Evolutionary conservation across 2,113 vertebrate genomes (phyloP).

Genomic region (Paramisgurnus dabryanus): DNA sequence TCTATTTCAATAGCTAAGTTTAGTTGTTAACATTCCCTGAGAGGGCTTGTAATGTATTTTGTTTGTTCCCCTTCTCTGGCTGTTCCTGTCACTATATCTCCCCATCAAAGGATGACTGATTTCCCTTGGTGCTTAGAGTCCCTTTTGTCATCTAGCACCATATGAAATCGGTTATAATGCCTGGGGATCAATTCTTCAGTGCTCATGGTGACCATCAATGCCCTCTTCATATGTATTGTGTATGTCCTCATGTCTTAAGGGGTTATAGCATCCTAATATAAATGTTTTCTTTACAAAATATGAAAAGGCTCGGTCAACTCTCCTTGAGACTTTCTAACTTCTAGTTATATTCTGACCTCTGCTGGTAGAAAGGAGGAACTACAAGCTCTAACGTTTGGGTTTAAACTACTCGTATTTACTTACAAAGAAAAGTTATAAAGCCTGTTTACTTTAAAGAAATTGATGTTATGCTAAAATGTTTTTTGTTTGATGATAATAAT

Average conservation of each 20-base stretch:
- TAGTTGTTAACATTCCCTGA: background rate
- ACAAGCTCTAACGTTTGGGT: background rate
- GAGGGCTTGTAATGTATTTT: constrained; percentile 23
- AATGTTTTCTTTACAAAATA: background rate
- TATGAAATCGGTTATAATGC: constrained; percentile 99
- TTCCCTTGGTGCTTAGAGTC: constrained; percentile 98
- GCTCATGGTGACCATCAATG: background rate
- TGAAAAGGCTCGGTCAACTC: background rate
- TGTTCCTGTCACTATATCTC: constrained; percentile 55
- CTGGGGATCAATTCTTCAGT: constrained; percentile 77
- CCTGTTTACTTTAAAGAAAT: no score
- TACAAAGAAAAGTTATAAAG: no score
- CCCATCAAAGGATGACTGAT: constrained; percentile 97
- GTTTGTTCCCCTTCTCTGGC: background rate
- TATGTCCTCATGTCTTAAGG: background rate
- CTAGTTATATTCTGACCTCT: constrained; percentile 22
- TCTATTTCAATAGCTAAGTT: background rate
- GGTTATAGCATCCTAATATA: background rate
- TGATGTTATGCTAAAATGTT: no score
- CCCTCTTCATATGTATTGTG: background rate
- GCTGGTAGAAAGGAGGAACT: background rate
- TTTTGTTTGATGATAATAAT: no score
- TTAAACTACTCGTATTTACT: no score
- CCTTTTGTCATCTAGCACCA: constrained; percentile 96
- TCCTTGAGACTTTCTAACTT: background rate